Evolutionary conservation across 1,140 invertebrate genomes (phyloP), one percentile per base, ranked within the genome.

Genomic region (Diprion similis): DNA sequence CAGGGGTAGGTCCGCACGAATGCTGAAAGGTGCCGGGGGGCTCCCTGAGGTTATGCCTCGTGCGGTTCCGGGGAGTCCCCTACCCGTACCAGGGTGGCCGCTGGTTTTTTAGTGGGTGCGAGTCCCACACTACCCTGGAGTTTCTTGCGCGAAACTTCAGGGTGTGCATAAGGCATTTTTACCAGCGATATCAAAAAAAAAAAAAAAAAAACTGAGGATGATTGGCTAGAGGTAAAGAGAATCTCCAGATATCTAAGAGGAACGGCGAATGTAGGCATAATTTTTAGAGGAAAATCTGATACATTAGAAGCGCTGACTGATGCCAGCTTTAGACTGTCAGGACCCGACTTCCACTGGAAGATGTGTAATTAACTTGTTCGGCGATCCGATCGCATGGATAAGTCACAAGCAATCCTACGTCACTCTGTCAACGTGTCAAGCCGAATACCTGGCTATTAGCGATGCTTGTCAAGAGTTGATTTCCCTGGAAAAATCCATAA

Each of bases 381-480:
- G 78, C 51, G 77, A 77, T 65, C 8, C 71, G 0, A 73, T 84
- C 13, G 48, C 74, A 0, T 83, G 81, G 84, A 71, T 47, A 10
- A 79, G 76, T 59, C 79, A 78, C 46, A 80, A 80, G 66, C 79
- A 84, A 48, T 75, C 75, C 0, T 68, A 15, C n/a, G 73, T 82
- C 19, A 74, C 81, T 18, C 71, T 82, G 0, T 85, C 80, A 15
- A 79, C 78, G 1, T 77, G 79, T 9, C 79, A 85, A 77, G 78
- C 80, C 9, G 84, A 86, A 47, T 84, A 81, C 69, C 72, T 84
- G 1, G 80, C 82, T 4, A 71, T 83, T 67, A 71, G 76, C n/a
- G 74, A 76, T 24, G 77, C 76, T 10, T 73, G 70, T 17, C 79
- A 79, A 78, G 81, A 86, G 76, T 10, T 77, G 0, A 73, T 83